Evolutionary conservation across 2,797 vertebrate species (phyloP).

Genomic region (Sebastes kiyomatsui): DNA sequence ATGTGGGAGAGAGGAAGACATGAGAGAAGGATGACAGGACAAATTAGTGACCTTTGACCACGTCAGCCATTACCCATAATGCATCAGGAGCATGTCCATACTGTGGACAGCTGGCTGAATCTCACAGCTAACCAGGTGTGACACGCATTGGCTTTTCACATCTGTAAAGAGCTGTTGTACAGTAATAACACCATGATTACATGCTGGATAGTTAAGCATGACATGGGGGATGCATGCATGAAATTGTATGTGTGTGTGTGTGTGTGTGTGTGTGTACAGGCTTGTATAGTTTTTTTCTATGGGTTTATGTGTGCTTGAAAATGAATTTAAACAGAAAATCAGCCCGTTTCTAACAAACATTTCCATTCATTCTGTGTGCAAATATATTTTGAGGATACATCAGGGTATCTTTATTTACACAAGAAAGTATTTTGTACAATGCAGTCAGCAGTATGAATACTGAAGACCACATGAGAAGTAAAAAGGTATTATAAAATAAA

Average conservation of each 20-base stretch:
- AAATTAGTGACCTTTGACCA: constrained; percentile 14
- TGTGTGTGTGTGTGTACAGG: not conserved
- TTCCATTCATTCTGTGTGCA: not conserved
- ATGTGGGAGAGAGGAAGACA: not conserved
- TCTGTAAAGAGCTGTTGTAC: constrained; percentile 9
- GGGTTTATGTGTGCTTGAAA: not conserved
- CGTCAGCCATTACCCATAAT: constrained; percentile 21
- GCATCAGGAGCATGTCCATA: constrained; percentile 1
- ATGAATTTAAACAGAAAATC: not conserved
- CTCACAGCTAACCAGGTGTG: constrained; percentile 26
- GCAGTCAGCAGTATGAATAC: not conserved
- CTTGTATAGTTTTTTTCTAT: not conserved
- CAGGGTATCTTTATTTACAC: not conserved
- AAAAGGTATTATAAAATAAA: not conserved
- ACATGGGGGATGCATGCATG: not conserved
- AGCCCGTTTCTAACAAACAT: not conserved
- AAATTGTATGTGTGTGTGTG: not conserved
- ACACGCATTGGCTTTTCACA: constrained; percentile 27
- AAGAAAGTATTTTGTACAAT: not conserved
- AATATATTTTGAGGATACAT: not conserved
- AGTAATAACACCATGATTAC: constrained; percentile 13
- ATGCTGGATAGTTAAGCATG: constrained; percentile 9
- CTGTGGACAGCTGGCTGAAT: constrained; percentile 9
- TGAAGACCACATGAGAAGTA: not conserved
- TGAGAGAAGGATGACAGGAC: not conserved